A percentile compares a stretch with the other conserved stretches of the same genome.
Conservation (phyloP, 1,140 invertebrate species). For the Listronotus oregonensis region DNA sequence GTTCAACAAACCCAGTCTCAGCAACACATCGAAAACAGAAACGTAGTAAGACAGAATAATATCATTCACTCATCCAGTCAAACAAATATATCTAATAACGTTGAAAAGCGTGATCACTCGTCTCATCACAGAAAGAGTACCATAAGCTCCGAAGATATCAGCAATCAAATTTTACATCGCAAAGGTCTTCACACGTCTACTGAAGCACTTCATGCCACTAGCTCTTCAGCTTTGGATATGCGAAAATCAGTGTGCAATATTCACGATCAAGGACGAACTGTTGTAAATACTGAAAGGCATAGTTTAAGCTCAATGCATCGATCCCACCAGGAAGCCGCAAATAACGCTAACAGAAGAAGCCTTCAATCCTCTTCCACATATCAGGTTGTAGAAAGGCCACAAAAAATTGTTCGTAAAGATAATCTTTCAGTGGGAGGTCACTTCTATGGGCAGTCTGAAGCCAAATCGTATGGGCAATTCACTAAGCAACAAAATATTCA, state of each 20-base stretch:
- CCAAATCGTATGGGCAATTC: slow-evolving; percentile 71
- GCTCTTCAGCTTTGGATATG: slow-evolving; percentile 77
- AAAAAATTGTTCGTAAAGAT: slow-evolving; percentile 64
- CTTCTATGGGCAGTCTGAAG: slow-evolving; percentile 70
- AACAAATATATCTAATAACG: slow-evolving; percentile 26
- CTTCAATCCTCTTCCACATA: slow-evolving; percentile 54
- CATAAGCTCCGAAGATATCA: slow-evolving; percentile 72
- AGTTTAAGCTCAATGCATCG: slow-evolving; percentile 78
- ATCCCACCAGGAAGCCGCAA: slow-evolving; percentile 57
- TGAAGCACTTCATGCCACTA: slow-evolving; percentile 58
- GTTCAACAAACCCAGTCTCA: slow-evolving; percentile 35
- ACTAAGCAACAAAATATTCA: slow-evolving; percentile 59
- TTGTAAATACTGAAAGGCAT: slow-evolving; percentile 69
- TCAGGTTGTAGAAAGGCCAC: slow-evolving; percentile 59
- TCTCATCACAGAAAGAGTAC: slow-evolving; percentile 69
- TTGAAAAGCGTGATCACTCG: slow-evolving; percentile 25
- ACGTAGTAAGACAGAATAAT: slow-evolving; percentile 30
- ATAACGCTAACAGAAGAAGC: slow-evolving; percentile 48
- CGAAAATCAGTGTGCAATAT: slow-evolving; percentile 79
- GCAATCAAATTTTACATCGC: slow-evolving; percentile 76
- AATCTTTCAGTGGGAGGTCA: slow-evolving; percentile 71
- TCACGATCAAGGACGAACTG: slow-evolving; percentile 68
- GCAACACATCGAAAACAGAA: slow-evolving; percentile 35
- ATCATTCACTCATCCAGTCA: slow-evolving; percentile 37
- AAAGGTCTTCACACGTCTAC: slow-evolving; percentile 66